Evolutionary conservation across 2,888 invertebrate species (phyloP).

Genomic region (Acronicta psi): DNA sequence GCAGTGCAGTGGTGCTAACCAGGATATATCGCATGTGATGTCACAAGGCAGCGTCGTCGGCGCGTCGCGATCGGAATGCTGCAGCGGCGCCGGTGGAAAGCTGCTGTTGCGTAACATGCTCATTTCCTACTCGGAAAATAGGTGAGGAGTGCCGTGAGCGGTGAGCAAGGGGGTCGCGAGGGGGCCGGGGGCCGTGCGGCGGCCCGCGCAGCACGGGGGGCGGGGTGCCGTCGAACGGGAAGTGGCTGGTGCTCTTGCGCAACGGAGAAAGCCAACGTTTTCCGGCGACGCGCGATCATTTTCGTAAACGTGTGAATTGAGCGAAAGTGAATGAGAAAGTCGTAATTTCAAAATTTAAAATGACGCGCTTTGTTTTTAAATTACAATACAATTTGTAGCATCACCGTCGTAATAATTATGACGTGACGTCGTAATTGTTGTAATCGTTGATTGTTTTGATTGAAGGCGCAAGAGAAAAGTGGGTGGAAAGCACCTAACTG

Average conservation of each 20-base stretch:
- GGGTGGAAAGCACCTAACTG: neutral
- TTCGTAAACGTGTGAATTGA: slow-evolving; percentile 88
- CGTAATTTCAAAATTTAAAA: slow-evolving; percentile 48
- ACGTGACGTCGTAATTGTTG: neutral
- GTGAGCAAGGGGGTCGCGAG: slow-evolving; percentile 36
- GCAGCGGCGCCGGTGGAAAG: slow-evolving; percentile 73
- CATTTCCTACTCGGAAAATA: slow-evolving; percentile 84
- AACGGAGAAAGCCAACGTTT: slow-evolving; percentile 85
- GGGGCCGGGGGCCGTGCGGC: slow-evolving; percentile 46
- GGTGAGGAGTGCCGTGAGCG: slow-evolving; percentile 78
- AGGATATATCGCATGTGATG: slow-evolving; percentile 47
- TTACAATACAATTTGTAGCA: slow-evolving; percentile 12
- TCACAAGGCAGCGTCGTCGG: slow-evolving; percentile 52
- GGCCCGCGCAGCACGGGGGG: slow-evolving; percentile 41
- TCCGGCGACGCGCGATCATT: slow-evolving; percentile 85
- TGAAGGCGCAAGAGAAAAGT: neutral
- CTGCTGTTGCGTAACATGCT: slow-evolving; percentile 72
- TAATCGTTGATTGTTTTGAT: neutral
- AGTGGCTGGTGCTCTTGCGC: slow-evolving; percentile 81
- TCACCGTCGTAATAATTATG: slow-evolving; percentile 14
- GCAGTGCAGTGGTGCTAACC: slow-evolving; percentile 8
- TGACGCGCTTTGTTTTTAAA: slow-evolving; percentile 21
- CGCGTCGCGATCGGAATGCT: slow-evolving; percentile 65
- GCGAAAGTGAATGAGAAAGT: slow-evolving; percentile 86
- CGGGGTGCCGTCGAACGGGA: slow-evolving; percentile 71